phyloP scores from a whole-genome alignment of 2,113 vertebrate species.

The Oreochromis tanganicae region DNA sequence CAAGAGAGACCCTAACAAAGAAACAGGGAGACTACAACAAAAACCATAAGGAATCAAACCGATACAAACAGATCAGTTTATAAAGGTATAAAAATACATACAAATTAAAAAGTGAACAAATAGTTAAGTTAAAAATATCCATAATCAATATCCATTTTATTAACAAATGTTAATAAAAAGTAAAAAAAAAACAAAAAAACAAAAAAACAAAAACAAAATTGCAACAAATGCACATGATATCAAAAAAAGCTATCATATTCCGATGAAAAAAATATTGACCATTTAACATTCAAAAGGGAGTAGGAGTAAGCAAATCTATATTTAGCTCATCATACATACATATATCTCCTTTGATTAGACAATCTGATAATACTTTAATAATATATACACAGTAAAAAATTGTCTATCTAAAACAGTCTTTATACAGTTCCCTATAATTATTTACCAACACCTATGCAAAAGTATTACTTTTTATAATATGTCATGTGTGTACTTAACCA shows the following conservation, averaged over 20 bases:
- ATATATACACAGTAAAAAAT: not conserved
- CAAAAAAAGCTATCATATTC: not conserved
- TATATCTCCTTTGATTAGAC: not conserved
- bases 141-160: not conserved
- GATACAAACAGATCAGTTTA: not conserved
- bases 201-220: no score
- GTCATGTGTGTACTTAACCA: not conserved
- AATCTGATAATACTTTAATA: not conserved
- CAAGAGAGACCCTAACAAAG: not conserved
- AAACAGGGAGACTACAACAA: not conserved
- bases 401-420: not conserved
- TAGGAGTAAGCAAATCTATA: not conserved
- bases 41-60: not conserved
- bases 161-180: not conserved
- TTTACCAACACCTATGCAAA: not conserved
- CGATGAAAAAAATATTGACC: not conserved
- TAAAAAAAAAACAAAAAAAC: not conserved
- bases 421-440: not conserved
- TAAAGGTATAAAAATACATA: not conserved
- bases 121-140: not conserved
- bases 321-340: not conserved
- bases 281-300: not conserved
- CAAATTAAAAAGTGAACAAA: not conserved
- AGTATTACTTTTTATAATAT: not conserved
- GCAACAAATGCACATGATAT: not conserved